These are phyloP conservation scores for Anguilla obscura DNA, from an alignment of 2,797 vertebrate species.

Conservation along the genomic window DNA sequence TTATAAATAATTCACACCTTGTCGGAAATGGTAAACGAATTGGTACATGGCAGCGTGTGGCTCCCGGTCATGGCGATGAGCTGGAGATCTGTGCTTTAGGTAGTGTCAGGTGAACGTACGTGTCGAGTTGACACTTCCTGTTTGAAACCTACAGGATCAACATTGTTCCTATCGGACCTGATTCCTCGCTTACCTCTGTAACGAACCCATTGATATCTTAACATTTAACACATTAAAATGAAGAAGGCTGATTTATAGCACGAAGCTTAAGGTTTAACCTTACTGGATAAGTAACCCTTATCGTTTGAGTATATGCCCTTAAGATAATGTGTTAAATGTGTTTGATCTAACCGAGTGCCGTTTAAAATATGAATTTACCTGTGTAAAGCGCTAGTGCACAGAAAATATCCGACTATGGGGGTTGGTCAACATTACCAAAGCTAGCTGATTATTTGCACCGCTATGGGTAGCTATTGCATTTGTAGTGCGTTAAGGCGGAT, in stretches of 20 bases:
- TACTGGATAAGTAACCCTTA: background rate
- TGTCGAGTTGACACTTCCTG: conserved; percentile 20
- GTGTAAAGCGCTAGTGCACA: background rate
- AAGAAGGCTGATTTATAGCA: background rate
- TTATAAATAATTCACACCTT: conserved; percentile 24
- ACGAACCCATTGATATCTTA: background rate
- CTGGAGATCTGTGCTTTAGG: conserved; percentile 1
- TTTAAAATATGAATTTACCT: background rate
- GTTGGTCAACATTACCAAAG: background rate
- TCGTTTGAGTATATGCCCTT: background rate
- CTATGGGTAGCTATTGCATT: background rate
- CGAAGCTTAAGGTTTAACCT: background rate
- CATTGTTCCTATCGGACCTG: background rate
- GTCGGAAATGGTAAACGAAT: conserved; percentile 17
- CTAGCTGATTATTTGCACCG: background rate
- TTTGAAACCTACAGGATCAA: conserved; percentile 3
- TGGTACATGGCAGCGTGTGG: conserved; percentile 4
- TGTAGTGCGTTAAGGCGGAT: background rate
- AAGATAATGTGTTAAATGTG: background rate
- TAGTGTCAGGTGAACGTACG: conserved; percentile 21
- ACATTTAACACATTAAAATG: background rate
- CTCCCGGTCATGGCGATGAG: conserved; percentile 18
- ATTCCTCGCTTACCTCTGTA: background rate
- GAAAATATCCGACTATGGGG: background rate
- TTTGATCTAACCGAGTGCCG: background rate